Base-by-base conservation (phyloP, 2,888 invertebrate species). In the Calliscelio sp. region DNA sequence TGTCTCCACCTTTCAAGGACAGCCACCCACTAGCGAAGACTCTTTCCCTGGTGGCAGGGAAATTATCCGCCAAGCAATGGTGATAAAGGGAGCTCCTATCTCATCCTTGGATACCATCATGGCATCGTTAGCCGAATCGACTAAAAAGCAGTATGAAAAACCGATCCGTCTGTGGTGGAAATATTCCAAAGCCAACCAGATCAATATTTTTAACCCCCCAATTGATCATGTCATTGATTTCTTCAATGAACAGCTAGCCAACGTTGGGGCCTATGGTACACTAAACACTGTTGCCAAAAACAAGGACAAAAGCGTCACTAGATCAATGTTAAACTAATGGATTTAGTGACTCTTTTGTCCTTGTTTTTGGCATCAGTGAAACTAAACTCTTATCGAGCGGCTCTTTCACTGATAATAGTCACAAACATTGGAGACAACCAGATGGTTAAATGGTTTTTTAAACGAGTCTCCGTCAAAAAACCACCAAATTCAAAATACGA, bases 401-500 rank as follows among this genome's bases (percentile, higher is more conserved):
- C n/a, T n/a, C n/a, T n/a, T n/a, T n/a, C n/a, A n/a, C n/a, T n/a
- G n/a, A n/a, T n/a, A n/a, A 22, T 16, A 1, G 32, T 32, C 10
- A 2, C 5, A 6, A 35, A 51, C 10, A 35, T 66, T n/a, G 35
- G 49, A 32, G 51, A 49, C n/a, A 32, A 35, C n/a, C 66, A 32
- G 18, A 11, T 20, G 11, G 16, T 51, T n/a, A 25, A 44, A 22
- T n/a, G 63, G 5, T 63, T 28, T 25, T 63, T 18, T 16, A 44
- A 44, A 25, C 44, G 63, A 1, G 63, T 24, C 0, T 11, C 24
- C n/a, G 24, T 22, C 11, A 6, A 14, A 11, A 57, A 57, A 57
- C 74, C 74, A 2, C 44, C 38, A 20, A 65, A 55, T 65, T 65
- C 74, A 38, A 75, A 44, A 28, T 75, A 63, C 14, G 8, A 63